Conservation (phyloP, 2,888 invertebrate species). For the Venusia cambrica region DNA sequence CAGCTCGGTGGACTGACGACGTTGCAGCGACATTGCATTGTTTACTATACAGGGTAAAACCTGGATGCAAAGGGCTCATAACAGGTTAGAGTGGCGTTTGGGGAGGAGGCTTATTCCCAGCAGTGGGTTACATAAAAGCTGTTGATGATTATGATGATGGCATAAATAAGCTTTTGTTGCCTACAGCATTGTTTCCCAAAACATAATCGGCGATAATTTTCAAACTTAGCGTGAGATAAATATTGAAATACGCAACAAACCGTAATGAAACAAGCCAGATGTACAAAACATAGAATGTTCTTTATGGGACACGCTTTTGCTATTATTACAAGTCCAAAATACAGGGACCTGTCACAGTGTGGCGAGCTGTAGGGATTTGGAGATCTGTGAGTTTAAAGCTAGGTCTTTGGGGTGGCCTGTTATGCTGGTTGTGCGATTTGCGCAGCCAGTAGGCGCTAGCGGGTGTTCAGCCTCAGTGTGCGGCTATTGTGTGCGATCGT, state of each 20-base stretch:
- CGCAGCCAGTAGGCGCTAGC: conserved; percentile 44
- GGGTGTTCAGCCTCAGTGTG: conserved; percentile 42
- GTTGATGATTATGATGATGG: too few species aligned
- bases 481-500: conserved; percentile 51
- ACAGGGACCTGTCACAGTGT: conserved; percentile 47
- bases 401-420: conserved; percentile 29
- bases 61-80: too few species aligned
- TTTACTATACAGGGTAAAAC: too few species aligned
- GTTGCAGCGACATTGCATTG: too few species aligned
- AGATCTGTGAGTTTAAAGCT: conserved; percentile 38
- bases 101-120: too few species aligned
- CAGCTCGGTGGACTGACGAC: too few species aligned
- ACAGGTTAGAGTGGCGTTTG: too few species aligned
- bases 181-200: conserved; percentile 16
- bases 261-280: conserved; percentile 72
- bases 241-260: conserved; percentile 42
- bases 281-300: conserved; percentile 70
- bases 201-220: conserved; percentile 33
- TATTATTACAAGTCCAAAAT: conserved; percentile 60
- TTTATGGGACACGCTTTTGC: conserved; percentile 71
- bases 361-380: conserved; percentile 36
- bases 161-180: conserved; percentile 15
- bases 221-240: conserved; percentile 37
- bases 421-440: conserved; percentile 42
- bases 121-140: too few species aligned